Conservation (phyloP, 37 sponge, comb jelly and placozoan species). For the Aphrocallistes beatrix region DNA sequence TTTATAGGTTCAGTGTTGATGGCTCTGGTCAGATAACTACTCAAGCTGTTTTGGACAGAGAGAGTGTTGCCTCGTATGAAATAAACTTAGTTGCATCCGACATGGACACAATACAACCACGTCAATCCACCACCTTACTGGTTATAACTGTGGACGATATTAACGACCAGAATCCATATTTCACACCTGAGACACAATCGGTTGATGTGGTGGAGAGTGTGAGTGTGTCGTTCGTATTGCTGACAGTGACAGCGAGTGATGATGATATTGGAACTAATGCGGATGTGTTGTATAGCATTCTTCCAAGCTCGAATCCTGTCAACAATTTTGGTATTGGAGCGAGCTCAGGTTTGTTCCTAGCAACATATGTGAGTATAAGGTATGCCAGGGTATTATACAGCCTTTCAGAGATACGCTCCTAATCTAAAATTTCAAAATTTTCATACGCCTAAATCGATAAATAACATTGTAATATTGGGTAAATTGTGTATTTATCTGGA, state of each 20-base stretch:
- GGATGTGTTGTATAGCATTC: not conserved
- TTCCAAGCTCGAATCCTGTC: not conserved
- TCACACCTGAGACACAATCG: not conserved
- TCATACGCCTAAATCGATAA: too few relatives aligned
- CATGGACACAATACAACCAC: conserved; percentile 31
- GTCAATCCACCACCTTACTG: conserved; percentile 3
- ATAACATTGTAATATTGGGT: too few relatives aligned
- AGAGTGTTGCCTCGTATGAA: conserved; percentile 31
- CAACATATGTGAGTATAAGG: too few relatives aligned
- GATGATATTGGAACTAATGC: not conserved
- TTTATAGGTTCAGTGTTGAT: not conserved
- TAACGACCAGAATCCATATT: conserved; percentile 40
- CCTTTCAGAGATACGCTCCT: too few relatives aligned
- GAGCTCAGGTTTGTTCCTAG: too few relatives aligned
- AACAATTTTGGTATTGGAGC: not conserved
- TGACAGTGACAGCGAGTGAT: not conserved
- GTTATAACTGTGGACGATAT: conserved; percentile 25
- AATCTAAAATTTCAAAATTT: too few relatives aligned
- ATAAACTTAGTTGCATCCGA: not conserved
- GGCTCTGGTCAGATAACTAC: not conserved
- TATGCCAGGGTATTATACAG: too few relatives aligned
- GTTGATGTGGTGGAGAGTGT: conserved; percentile 23
- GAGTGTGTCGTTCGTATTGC: not conserved
- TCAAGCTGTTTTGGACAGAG: conserved; percentile 4
- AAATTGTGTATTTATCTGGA: too few relatives aligned